These are phyloP conservation scores for Trichosurus vulpecula DNA, from an alignment of 2,797 vertebrate species.

Conservation along the genomic window DNA sequence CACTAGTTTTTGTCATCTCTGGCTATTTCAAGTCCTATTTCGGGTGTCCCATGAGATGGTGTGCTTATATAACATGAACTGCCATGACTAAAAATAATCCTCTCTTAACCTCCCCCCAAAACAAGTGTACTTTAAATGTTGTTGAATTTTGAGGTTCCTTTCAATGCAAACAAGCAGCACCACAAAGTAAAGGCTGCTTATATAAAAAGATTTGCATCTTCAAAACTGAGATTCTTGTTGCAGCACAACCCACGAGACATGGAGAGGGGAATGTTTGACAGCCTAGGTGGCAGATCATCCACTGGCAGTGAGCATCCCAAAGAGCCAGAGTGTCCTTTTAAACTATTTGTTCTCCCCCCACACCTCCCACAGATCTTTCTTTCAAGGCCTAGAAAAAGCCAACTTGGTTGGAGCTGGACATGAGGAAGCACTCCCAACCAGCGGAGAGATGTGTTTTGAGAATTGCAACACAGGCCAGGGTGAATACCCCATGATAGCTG, in stretches of 20 bases:
- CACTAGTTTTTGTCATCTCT: constrained; percentile 72
- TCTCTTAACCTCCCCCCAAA: constrained; percentile 73
- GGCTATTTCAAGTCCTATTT: constrained; percentile 78
- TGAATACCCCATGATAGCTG: neutral
- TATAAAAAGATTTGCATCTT: constrained; percentile 51
- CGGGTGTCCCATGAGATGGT: constrained; percentile 75
- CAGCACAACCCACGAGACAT: neutral
- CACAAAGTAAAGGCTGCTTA: constrained; percentile 65
- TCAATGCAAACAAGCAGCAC: constrained; percentile 47
- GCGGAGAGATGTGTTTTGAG: neutral
- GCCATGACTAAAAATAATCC: constrained; percentile 80
- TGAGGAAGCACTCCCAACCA: neutral
- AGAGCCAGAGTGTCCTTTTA: neutral
- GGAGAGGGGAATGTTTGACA: neutral
- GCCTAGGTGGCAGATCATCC: neutral
- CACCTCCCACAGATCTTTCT: neutral
- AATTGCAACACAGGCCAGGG: neutral
- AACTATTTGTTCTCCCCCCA: neutral
- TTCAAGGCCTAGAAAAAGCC: neutral
- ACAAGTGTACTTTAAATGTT: constrained; percentile 68
- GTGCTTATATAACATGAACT: constrained; percentile 79
- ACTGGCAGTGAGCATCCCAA: neutral
- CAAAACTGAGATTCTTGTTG: neutral
- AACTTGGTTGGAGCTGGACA: neutral
- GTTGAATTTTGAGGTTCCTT: constrained; percentile 61